These are phyloP conservation scores for Athene noctua DNA, from an alignment of 2,113 vertebrate genomes.

Conservation along the genomic window DNA sequence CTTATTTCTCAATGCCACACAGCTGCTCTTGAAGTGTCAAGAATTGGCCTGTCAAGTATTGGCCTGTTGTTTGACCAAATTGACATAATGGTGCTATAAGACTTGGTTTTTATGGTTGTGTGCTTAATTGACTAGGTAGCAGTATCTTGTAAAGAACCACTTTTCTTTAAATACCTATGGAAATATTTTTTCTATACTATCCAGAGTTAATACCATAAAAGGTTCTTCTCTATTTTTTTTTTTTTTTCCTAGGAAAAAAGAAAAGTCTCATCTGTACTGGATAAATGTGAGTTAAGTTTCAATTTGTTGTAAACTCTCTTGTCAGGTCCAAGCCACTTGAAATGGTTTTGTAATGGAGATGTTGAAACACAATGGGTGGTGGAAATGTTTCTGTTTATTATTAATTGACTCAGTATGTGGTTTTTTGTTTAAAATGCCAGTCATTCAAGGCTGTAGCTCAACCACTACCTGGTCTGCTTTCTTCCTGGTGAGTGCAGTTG, in stretches of 20 bases:
- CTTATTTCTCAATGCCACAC: constrained; percentile 36
- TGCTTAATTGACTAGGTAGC: not conserved
- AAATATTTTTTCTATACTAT: not conserved
- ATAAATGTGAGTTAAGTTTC: not conserved
- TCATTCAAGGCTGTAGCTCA: not conserved
- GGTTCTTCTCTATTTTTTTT: not conserved
- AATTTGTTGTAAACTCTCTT: not conserved
- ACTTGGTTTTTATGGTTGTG: not conserved
- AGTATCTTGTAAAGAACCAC: not conserved
- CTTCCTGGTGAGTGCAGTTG: not conserved
- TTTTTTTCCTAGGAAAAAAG: not conserved
- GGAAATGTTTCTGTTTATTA: constrained; percentile 34
- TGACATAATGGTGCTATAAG: not conserved
- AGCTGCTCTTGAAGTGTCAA: constrained; percentile 20
- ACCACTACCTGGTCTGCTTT: not conserved
- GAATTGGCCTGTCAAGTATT: not conserved
- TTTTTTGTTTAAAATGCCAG: not conserved
- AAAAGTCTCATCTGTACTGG: not conserved
- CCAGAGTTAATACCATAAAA: not conserved
- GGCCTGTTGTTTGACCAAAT: not conserved
- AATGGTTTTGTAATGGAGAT: constrained; percentile 40
- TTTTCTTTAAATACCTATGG: not conserved
- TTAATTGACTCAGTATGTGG: not conserved
- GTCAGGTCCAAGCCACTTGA: constrained; percentile 1
- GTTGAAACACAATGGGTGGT: constrained; percentile 31